Conservation (phyloP, 37 sponge, comb jelly and placozoan species). For the Agelas oroides region DNA sequence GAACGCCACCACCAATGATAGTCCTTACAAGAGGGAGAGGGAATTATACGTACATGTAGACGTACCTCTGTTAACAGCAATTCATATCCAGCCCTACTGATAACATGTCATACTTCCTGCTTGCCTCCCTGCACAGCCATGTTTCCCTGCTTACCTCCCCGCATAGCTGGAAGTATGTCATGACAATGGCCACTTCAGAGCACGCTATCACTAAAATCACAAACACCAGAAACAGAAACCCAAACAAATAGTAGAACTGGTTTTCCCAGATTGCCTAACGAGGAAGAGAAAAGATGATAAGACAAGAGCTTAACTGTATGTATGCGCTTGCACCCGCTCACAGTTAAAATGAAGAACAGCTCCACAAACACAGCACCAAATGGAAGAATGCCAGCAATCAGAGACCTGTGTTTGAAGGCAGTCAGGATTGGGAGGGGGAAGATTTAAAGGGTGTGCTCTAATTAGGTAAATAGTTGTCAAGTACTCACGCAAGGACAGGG, state of each 20-base stretch:
- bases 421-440: background rate
- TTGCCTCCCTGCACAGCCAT: background rate
- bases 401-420: slow-evolving; percentile 47
- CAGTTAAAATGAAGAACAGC: slow-evolving; percentile 96
- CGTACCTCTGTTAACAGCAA: background rate
- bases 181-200: slow-evolving; percentile 96
- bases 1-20: slow-evolving; percentile 99
- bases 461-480: background rate
- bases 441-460: background rate
- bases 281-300: background rate
- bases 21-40: slow-evolving; percentile 62
- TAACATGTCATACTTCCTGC: background rate
- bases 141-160: slow-evolving; percentile 74
- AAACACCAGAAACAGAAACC: slow-evolving; percentile 97
- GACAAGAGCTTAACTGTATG: too few species aligned
- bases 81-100: background rate
- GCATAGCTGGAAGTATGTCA: slow-evolving; percentile 98
- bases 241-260: slow-evolving; percentile 98
- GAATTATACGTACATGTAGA: background rate
- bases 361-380: slow-evolving; percentile 99
- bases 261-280: slow-evolving; percentile 98
- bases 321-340: too few species aligned
- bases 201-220: slow-evolving; percentile 95
- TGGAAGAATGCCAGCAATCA: slow-evolving; percentile 96
- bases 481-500: slow-evolving; percentile 71